A percentile compares a stretch with the other conserved stretches of the same genome.
Conservation (phyloP, 2,888 invertebrate species). For the Drosophila anomalipes region DNA sequence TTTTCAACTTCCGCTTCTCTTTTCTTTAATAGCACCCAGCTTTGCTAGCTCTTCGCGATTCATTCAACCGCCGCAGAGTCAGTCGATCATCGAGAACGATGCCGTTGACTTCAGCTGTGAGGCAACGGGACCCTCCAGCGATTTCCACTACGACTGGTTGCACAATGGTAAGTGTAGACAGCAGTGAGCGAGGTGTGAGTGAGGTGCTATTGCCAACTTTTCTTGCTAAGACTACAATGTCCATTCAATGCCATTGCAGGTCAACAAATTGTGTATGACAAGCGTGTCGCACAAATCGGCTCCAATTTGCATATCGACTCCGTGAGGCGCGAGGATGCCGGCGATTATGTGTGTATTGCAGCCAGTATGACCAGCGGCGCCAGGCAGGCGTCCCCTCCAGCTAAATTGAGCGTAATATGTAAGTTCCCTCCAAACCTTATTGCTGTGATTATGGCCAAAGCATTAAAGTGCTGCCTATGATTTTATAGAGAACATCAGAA, state of each 20-base stretch:
- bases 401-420: conserved; percentile 84
- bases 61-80: conserved; percentile 83
- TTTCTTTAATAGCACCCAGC: conserved; percentile 45
- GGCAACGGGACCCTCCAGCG: conserved; percentile 71
- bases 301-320: conserved; percentile 84
- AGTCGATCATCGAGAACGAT: conserved; percentile 84
- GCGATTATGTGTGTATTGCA: conserved; percentile 85
- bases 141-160: conserved; percentile 83
- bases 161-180: conserved; percentile 81
- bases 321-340: conserved; percentile 82
- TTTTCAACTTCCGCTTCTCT: background rate
- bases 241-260: conserved; percentile 71
- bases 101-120: conserved; percentile 82
- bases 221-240: conserved; percentile 16
- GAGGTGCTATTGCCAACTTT: background rate
- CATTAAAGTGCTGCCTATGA: conserved; percentile 9
- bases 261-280: conserved; percentile 81
- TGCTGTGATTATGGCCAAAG: background rate
- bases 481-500: conserved; percentile 3
- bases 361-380: conserved; percentile 84
- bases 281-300: conserved; percentile 83
- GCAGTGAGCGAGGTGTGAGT: background rate
- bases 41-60: conserved; percentile 78
- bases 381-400: conserved; percentile 85
- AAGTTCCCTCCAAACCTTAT: conserved; percentile 64